A percentile compares a stretch with the other conserved stretches of the same genome.
Evolutionary conservation across 2,113 vertebrate species (phyloP).

Genomic region (Haemorhous mexicanus): DNA sequence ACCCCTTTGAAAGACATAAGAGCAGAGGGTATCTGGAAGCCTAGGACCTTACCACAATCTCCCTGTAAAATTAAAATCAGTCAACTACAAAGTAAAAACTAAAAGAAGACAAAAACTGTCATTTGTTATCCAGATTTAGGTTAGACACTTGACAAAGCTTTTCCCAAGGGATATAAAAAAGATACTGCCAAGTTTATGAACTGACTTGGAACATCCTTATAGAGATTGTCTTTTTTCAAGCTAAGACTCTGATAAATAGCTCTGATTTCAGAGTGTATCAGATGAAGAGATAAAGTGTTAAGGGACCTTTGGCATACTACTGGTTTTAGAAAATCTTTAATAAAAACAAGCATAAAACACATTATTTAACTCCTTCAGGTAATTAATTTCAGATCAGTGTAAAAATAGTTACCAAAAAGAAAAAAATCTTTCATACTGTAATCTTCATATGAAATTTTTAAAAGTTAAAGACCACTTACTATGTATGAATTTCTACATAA

Average conservation of each 20-base stretch:
- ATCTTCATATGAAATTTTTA: conserved; percentile 31
- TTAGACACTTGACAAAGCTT: neutral
- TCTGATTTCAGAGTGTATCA: neutral
- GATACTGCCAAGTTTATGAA: neutral
- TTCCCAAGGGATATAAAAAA: neutral
- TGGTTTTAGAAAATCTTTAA: neutral
- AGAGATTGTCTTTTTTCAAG: neutral
- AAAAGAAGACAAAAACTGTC: neutral
- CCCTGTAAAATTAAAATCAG: neutral
- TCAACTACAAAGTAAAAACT: neutral
- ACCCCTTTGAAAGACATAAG: neutral
- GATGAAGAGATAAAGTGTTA: neutral
- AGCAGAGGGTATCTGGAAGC: neutral
- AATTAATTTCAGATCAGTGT: neutral
- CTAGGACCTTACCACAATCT: neutral
- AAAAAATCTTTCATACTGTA: neutral
- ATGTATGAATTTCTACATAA: conserved; percentile 11
- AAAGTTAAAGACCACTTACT: conserved; percentile 51
- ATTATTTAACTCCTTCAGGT: neutral
- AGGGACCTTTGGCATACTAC: neutral
- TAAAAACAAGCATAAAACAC: neutral
- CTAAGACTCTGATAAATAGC: neutral
- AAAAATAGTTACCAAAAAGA: neutral
- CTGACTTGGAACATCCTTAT: neutral
- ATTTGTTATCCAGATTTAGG: conserved; percentile 23